A percentile compares a stretch with the other conserved stretches of the same genome.
Conservation (phyloP, 1,140 invertebrate species). For the Drosophila mauritiana region DNA sequence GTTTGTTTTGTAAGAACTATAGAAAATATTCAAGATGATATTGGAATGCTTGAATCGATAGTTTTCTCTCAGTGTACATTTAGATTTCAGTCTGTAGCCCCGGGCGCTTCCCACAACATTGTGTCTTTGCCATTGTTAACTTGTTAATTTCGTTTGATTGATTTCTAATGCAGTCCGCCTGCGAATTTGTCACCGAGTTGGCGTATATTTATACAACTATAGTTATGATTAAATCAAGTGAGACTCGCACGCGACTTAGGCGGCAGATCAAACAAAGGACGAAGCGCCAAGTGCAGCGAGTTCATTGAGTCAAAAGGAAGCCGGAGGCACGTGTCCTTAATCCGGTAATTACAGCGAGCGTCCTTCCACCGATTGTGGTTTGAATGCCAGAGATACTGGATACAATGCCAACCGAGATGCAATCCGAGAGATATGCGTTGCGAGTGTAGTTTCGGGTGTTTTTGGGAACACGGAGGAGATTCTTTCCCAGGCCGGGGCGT, state of each 20-base stretch:
- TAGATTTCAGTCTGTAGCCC: slow-evolving; percentile 30
- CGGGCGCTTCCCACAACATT: slow-evolving; percentile 69
- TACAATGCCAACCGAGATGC: slow-evolving; percentile 19
- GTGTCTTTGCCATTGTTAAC: slow-evolving; percentile 65
- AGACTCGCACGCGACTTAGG: slow-evolving; percentile 70
- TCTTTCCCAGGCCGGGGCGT: slow-evolving; percentile 62
- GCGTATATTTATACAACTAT: slow-evolving; percentile 41
- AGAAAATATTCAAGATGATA: no score
- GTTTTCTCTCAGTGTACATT: slow-evolving; percentile 6
- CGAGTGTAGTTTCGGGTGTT: not conserved
- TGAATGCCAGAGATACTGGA: slow-evolving; percentile 30
- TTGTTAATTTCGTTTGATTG: slow-evolving; percentile 82
- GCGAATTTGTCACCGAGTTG: slow-evolving; percentile 48
- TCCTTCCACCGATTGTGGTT: slow-evolving; percentile 52
- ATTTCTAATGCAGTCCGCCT: slow-evolving; percentile 69
- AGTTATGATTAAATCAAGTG: slow-evolving; percentile 80
- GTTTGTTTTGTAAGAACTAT: no score
- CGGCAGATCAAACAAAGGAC: slow-evolving; percentile 52
- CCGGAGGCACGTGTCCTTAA: slow-evolving; percentile 79
- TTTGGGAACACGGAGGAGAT: slow-evolving; percentile 17
- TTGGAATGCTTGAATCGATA: no score
- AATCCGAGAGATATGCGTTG: slow-evolving; percentile 15
- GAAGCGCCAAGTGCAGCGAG: slow-evolving; percentile 61
- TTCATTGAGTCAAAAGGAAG: slow-evolving; percentile 73
- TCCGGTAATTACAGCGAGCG: slow-evolving; percentile 73